Percentiles rank a stretch among this genome's conserved stretches.
phyloP scores from a whole-genome alignment of 2,888 invertebrate species.

The Philonicus albiceps region DNA sequence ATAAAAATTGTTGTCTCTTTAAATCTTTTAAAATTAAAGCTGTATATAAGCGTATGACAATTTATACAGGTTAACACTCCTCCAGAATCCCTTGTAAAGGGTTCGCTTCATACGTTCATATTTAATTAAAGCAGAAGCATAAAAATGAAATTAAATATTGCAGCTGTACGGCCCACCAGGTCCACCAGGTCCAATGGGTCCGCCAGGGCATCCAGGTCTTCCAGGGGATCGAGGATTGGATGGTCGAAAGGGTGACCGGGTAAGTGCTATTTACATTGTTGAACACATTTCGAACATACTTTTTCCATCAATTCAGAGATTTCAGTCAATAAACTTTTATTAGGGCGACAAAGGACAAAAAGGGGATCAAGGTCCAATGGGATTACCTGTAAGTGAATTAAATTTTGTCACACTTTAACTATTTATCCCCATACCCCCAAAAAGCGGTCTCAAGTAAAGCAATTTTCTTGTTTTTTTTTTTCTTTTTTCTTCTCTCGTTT shows the following conservation, averaged over 20 bases:
- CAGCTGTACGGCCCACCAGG: constrained; percentile 71
- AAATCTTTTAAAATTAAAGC: background rate
- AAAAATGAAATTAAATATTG: constrained; percentile 37
- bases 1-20: background rate
- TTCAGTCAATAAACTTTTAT: constrained; percentile 51
- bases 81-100: background rate
- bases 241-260: constrained; percentile 81
- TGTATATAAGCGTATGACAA: background rate
- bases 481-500: background rate
- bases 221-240: constrained; percentile 73
- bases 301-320: constrained; percentile 45
- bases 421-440: constrained; percentile 16
- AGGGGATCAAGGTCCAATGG: constrained; percentile 83
- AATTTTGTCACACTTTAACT: constrained; percentile 37
- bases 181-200: constrained; percentile 71
- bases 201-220: constrained; percentile 69
- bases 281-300: constrained; percentile 44
- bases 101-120: background rate
- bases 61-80: background rate
- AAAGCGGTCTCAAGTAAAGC: constrained; percentile 12
- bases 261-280: constrained; percentile 64
- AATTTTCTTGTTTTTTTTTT: constrained; percentile 27
- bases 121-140: background rate
- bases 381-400: constrained; percentile 83
- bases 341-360: constrained; percentile 62